These are phyloP conservation scores for Bovichtus diacanthus DNA, from an alignment of 2,797 vertebrate species.

Conservation along the genomic window DNA sequence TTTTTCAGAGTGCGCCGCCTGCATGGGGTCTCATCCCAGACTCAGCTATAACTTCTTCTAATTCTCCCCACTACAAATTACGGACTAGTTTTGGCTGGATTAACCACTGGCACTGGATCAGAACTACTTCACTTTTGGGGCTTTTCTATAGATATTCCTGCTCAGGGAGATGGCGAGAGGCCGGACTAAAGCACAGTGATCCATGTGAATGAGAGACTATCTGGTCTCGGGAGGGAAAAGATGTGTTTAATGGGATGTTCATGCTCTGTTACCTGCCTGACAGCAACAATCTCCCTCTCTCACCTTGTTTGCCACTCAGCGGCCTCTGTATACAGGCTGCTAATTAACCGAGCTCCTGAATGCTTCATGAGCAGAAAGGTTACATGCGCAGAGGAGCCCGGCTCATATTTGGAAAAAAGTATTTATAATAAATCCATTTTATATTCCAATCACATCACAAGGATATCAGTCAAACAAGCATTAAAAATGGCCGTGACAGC, in stretches of 20 bases:
- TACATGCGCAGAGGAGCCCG: constrained; percentile 9
- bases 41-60: constrained; percentile 20
- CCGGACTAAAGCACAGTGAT: constrained; percentile 42
- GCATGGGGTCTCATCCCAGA: constrained; percentile 30
- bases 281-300: constrained; percentile 70
- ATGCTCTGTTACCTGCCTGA: constrained; percentile 76
- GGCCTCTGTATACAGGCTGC: constrained; percentile 54
- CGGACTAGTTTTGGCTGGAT: constrained; percentile 24
- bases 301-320: constrained; percentile 77
- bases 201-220: constrained; percentile 57
- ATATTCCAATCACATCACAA: constrained; percentile 22
- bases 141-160: constrained; percentile 26
- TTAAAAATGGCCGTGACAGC: not conserved
- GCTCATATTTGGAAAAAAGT: constrained; percentile 28
- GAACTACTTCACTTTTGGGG: constrained; percentile 15
- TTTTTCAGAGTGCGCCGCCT: constrained; percentile 24
- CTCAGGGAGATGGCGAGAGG: constrained; percentile 35
- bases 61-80: constrained; percentile 11
- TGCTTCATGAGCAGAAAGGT: constrained; percentile 42
- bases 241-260: constrained; percentile 77
- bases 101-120: constrained; percentile 21
- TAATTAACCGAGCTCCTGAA: constrained; percentile 71
- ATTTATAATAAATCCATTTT: constrained; percentile 23
- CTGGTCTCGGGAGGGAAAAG: constrained; percentile 47
- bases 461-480: constrained; percentile 13